These are phyloP conservation scores for Formica exsecta DNA, from an alignment of 1,140 invertebrate genomes.

Conservation along the genomic window DNA sequence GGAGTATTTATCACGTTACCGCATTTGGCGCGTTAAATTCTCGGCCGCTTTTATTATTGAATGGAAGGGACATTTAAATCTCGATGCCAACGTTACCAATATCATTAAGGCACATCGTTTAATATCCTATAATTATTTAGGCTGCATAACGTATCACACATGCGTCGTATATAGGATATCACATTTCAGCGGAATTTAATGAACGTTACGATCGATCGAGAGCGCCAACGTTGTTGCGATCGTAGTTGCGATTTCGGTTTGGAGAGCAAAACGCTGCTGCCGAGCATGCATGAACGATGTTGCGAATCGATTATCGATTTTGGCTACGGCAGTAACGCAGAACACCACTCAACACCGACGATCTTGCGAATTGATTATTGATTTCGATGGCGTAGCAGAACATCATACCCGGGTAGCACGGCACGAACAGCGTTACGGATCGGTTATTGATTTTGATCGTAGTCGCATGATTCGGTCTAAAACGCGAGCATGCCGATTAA, in stretches of 20 bases:
- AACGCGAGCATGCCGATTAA: constrained; percentile 47
- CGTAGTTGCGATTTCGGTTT: constrained; percentile 28
- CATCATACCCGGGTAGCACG: background rate
- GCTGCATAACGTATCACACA: background rate
- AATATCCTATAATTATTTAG: constrained; percentile 52
- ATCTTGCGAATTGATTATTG: constrained; percentile 73
- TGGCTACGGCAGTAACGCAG: background rate
- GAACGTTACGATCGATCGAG: constrained; percentile 66
- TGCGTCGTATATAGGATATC: constrained; percentile 19
- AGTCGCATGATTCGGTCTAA: constrained; percentile 28
- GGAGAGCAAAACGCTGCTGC: constrained; percentile 28
- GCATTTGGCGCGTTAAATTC: background rate
- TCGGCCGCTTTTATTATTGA: constrained; percentile 4
- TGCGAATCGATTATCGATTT: constrained; percentile 73
- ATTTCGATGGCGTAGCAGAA: constrained; percentile 46
- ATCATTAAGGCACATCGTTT: constrained; percentile 37
- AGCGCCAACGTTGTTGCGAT: constrained; percentile 30
- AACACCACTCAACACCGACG: constrained; percentile 46
- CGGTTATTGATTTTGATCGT: constrained; percentile 60
- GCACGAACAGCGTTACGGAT: constrained; percentile 51
- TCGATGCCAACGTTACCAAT: background rate
- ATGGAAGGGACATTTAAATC: constrained; percentile 7
- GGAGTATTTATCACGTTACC: background rate
- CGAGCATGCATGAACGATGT: constrained; percentile 51
- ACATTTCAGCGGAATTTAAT: constrained; percentile 46